A percentile compares a stretch with the other conserved stretches of the same genome.
phyloP scores from a whole-genome alignment of 2,797 vertebrate species.

The Myotis findleyi region DNA sequence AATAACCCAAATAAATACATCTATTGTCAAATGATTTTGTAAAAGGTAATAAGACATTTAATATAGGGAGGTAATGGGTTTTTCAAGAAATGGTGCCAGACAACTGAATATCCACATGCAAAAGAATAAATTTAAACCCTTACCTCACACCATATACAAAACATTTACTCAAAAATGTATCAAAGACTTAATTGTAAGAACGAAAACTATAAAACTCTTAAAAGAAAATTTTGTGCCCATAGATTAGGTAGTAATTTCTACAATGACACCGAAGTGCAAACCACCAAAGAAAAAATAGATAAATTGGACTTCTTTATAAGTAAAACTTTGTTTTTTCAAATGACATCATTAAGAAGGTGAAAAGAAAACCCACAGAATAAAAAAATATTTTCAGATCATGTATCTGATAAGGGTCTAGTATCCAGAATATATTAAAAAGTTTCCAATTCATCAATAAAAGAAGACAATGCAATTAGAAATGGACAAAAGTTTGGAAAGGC shows the following conservation, averaged over 20 bases:
- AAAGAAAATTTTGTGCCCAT: not conserved
- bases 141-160: not conserved
- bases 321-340: not conserved
- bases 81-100: not conserved
- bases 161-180: not conserved
- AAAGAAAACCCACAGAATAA: not conserved
- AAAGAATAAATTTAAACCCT: not conserved
- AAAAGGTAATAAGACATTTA: not conserved
- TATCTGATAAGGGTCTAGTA: not conserved
- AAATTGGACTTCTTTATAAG: not conserved
- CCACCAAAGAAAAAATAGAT: not conserved
- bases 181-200: not conserved
- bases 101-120: not conserved
- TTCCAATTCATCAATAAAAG: constrained; percentile 1
- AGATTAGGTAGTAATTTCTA: not conserved
- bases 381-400: not conserved
- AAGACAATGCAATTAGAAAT: not conserved
- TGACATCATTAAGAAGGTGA: not conserved
- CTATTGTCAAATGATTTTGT: not conserved
- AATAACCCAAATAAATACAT: not conserved
- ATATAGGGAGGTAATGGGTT: not conserved
- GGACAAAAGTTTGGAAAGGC: not conserved
- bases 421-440: not conserved
- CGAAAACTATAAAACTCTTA: not conserved
- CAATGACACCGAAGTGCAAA: not conserved